These are phyloP conservation scores for Mola mola DNA, from an alignment of 2,113 vertebrate genomes.

Conservation along the genomic window DNA sequence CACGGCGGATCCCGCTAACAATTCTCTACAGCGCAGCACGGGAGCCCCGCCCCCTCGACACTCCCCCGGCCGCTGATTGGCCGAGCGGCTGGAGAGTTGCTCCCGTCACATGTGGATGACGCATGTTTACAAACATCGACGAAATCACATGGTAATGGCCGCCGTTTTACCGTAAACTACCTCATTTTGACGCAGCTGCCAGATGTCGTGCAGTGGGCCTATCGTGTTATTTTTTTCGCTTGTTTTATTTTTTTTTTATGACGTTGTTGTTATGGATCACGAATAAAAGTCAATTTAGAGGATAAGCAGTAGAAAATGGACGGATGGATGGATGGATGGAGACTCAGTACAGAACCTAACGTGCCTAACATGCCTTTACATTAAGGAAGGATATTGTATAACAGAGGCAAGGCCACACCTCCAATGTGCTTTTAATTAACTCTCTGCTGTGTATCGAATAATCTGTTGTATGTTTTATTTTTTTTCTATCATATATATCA, in stretches of 20 bases:
- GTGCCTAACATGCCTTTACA: no score
- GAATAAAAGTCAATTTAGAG: no score
- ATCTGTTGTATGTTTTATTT: no score
- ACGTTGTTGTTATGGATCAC: background rate
- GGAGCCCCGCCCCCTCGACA: constrained; percentile 76
- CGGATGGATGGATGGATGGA: no score
- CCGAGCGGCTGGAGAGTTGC: constrained; percentile 35
- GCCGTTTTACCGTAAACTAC: constrained; percentile 74
- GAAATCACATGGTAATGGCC: constrained; percentile 78
- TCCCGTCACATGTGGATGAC: constrained; percentile 84
- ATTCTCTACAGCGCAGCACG: constrained; percentile 81
- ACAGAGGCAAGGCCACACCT: no score
- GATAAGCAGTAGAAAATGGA: no score
- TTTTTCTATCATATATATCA: no score
- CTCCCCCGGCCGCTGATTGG: constrained; percentile 80
- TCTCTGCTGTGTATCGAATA: no score
- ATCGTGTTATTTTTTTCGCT: background rate
- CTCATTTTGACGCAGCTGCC: constrained; percentile 55
- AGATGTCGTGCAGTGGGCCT: constrained; percentile 48
- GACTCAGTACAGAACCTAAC: no score
- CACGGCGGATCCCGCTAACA: constrained; percentile 66
- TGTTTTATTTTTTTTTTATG: background rate
- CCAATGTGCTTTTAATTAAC: no score
- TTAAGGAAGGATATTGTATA: no score
- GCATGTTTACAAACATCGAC: constrained; percentile 87